These are phyloP conservation scores for Drosophila takahashii DNA, from an alignment of 1,140 invertebrate species.

Conservation along the genomic window DNA sequence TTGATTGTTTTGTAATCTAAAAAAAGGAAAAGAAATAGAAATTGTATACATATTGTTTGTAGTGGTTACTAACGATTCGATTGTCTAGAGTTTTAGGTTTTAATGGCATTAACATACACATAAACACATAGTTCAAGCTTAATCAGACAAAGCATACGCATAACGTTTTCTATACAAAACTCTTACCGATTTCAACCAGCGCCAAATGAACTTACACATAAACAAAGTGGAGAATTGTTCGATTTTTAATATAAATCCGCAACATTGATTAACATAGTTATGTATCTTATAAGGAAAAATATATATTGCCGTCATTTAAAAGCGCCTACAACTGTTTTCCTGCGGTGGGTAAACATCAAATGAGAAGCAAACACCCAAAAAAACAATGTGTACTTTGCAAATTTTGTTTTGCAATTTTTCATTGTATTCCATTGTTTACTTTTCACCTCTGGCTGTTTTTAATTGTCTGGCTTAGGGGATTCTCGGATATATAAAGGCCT, in stretches of 20 bases:
- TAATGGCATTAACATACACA: constrained; percentile 20
- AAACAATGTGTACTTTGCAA: constrained; percentile 6
- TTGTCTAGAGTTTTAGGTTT: constrained; percentile 26
- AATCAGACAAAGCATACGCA: constrained; percentile 39
- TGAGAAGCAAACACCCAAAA: constrained; percentile 1
- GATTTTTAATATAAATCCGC: constrained; percentile 62
- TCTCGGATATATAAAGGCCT: constrained; percentile 22
- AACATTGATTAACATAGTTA: constrained; percentile 46
- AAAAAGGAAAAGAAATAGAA: background rate
- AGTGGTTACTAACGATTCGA: constrained; percentile 38
- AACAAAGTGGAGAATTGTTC: constrained; percentile 65
- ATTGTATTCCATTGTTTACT: constrained; percentile 24
- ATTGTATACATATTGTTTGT: constrained; percentile 35
- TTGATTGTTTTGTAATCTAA: constrained; percentile 60
- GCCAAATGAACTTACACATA: constrained; percentile 77
- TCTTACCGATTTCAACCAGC: constrained; percentile 70
- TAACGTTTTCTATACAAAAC: constrained; percentile 59
- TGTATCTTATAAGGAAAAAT: constrained; percentile 39
- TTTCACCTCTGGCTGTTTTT: constrained; percentile 3
- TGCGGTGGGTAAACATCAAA: constrained; percentile 10
- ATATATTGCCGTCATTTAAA: constrained; percentile 44
- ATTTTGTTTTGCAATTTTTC: constrained; percentile 20
- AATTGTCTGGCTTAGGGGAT: background rate
- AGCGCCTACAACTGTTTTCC: constrained; percentile 22
- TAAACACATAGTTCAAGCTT: constrained; percentile 27